Conservation (phyloP, 1,140 invertebrate genomes). For the Arion vulgaris region DNA sequence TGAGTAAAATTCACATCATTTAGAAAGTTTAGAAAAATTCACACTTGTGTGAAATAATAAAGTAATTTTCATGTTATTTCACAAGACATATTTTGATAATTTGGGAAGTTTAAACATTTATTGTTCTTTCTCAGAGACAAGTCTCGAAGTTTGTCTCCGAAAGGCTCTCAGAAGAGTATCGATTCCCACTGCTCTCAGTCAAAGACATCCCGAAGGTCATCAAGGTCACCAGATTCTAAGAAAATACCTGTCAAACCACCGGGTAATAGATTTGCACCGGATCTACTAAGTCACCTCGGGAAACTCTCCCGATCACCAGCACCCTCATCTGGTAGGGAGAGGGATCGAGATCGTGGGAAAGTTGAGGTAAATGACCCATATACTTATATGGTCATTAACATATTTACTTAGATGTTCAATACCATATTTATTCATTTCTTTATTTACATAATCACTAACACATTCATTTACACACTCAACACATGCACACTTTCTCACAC, state of each 20-base stretch:
- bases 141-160: constrained; percentile 15
- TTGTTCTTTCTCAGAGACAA: constrained; percentile 6
- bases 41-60: no score
- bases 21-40: no score
- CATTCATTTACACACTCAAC: no score
- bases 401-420: no score
- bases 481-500: no score
- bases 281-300: neutral
- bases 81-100: no score
- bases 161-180: constrained; percentile 27
- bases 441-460: no score
- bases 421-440: no score
- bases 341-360: neutral
- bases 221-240: constrained; percentile 15
- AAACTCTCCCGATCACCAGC: constrained; percentile 16
- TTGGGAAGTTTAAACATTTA: no score
- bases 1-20: no score
- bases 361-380: neutral
- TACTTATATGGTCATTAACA: no score
- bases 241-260: neutral
- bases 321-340: neutral
- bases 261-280: neutral
- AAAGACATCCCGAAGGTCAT: constrained; percentile 3
- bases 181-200: constrained; percentile 12
- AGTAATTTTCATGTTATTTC: no score